Percentiles rank a stretch among this genome's conserved stretches.
These are phyloP conservation scores for Ypsolopha scabrella DNA, from an alignment of 2,888 invertebrate species.

Conservation along the genomic window DNA sequence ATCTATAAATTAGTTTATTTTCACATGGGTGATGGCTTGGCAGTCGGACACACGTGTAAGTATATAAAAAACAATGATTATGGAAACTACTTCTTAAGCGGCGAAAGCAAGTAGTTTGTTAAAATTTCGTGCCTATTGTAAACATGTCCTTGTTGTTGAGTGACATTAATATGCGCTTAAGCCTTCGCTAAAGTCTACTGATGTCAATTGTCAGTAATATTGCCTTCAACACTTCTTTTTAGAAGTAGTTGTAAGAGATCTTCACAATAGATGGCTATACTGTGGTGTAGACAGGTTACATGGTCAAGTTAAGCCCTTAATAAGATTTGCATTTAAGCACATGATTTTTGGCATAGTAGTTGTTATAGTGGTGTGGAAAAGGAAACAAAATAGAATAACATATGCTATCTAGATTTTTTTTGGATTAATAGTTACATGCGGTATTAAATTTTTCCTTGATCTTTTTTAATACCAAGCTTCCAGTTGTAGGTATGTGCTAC, in stretches of 20 bases:
- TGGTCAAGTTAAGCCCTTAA: slow-evolving; percentile 21
- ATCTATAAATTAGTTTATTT: slow-evolving; percentile 54
- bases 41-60: slow-evolving; percentile 68
- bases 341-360: slow-evolving; percentile 1
- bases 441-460: too few species aligned
- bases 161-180: slow-evolving; percentile 41
- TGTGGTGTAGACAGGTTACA: slow-evolving; percentile 9
- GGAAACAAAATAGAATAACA: too few species aligned
- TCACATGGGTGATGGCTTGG: slow-evolving; percentile 71
- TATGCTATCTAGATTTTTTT: too few species aligned
- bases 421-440: too few species aligned
- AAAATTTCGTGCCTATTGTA: slow-evolving; percentile 10
- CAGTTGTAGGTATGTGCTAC: too few species aligned
- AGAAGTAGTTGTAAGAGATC: too few species aligned
- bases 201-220: not conserved
- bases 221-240: too few species aligned
- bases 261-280: slow-evolving; percentile 3
- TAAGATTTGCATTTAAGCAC: slow-evolving; percentile 27
- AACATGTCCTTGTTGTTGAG: slow-evolving; percentile 52
- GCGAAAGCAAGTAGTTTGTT: not conserved
- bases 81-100: not conserved
- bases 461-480: too few species aligned
- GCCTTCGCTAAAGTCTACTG: not conserved
- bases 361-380: not conserved
- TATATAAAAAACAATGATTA: slow-evolving; percentile 11